phyloP scores from a whole-genome alignment of 2,888 invertebrate genomes.

The Stegana nigrithorax region DNA sequence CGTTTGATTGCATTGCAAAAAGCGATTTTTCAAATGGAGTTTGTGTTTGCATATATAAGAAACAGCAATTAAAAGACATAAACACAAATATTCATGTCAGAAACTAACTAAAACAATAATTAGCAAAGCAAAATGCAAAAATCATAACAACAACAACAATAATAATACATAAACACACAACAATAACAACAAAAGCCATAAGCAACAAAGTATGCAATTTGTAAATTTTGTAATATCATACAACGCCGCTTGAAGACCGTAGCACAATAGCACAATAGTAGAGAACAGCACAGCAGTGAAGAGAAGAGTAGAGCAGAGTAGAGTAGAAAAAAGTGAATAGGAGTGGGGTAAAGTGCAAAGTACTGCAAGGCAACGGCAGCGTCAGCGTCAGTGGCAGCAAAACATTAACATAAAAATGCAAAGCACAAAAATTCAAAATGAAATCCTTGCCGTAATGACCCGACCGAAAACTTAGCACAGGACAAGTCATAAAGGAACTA shows the following conservation, averaged over 20 bases:
- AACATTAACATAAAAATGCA: slow-evolving; percentile 6
- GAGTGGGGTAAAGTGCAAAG: too few relatives aligned
- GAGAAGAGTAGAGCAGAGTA: slow-evolving; percentile 35
- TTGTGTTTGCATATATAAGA: slow-evolving; percentile 41
- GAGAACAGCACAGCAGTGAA: too few relatives aligned
- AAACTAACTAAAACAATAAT: slow-evolving; percentile 61
- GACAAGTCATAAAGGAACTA: slow-evolving; percentile 55
- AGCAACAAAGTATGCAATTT: slow-evolving; percentile 14
- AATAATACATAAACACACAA: slow-evolving; percentile 31
- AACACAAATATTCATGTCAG: slow-evolving; percentile 59
- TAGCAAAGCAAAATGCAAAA: slow-evolving; percentile 44
- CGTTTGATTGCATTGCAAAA: slow-evolving; percentile 45
- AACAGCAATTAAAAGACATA: slow-evolving; percentile 62
- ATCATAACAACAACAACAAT: slow-evolving; percentile 10
- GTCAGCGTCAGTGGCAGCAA: too few relatives aligned
- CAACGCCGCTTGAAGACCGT: too few relatives aligned
- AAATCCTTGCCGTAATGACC: slow-evolving; percentile 10
- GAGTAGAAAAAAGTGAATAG: slow-evolving; percentile 54
- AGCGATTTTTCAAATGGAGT: slow-evolving; percentile 45
- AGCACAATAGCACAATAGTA: too few relatives aligned
- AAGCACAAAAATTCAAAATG: slow-evolving; percentile 17
- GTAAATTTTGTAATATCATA: slow-evolving; percentile 22
- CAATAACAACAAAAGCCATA: slow-evolving; percentile 20
- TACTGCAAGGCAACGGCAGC: too few relatives aligned
- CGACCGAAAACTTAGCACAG: slow-evolving; percentile 11